Percentiles rank a stretch among this genome's conserved stretches.
These are phyloP conservation scores for Agrypnus murinus DNA, from an alignment of 2,888 invertebrate species.

Conservation along the genomic window DNA sequence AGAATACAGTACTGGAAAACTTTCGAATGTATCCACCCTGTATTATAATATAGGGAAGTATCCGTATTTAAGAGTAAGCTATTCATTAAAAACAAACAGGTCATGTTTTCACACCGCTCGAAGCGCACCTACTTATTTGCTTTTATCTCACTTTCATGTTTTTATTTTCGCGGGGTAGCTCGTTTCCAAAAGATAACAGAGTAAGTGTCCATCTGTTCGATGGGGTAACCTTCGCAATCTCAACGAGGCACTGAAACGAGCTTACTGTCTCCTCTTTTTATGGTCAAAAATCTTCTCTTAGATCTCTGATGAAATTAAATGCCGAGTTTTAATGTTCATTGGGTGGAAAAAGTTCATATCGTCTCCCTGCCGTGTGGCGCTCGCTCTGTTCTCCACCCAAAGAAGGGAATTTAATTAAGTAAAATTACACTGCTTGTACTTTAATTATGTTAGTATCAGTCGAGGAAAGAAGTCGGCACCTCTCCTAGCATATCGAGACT, in stretches of 20 bases:
- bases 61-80: constrained; percentile 29
- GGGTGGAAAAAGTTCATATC: constrained; percentile 74
- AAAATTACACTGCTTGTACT: constrained; percentile 75
- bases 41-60: too few species aligned
- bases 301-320: constrained; percentile 74
- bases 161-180: constrained; percentile 61
- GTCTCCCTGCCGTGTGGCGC: constrained; percentile 65
- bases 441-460: constrained; percentile 74
- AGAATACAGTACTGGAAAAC: too few species aligned
- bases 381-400: constrained; percentile 63
- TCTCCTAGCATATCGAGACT: constrained; percentile 60
- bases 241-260: constrained; percentile 59
- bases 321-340: constrained; percentile 74
- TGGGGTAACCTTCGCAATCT: constrained; percentile 63
- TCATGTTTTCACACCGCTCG: not conserved
- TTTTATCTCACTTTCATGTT: constrained; percentile 65
- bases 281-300: constrained; percentile 73
- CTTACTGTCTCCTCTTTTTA: constrained; percentile 69
- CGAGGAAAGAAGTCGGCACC: constrained; percentile 55
- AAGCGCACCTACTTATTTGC: constrained; percentile 29
- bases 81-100: constrained; percentile 32
- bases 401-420: constrained; percentile 76
- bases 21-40: too few species aligned
- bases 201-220: constrained; percentile 68
- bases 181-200: constrained; percentile 48